Evolutionary conservation across 30 jellyfish, hydroid and myxozoan species (phyloP).

Genomic region (Pseudorhiza aurosa): DNA sequence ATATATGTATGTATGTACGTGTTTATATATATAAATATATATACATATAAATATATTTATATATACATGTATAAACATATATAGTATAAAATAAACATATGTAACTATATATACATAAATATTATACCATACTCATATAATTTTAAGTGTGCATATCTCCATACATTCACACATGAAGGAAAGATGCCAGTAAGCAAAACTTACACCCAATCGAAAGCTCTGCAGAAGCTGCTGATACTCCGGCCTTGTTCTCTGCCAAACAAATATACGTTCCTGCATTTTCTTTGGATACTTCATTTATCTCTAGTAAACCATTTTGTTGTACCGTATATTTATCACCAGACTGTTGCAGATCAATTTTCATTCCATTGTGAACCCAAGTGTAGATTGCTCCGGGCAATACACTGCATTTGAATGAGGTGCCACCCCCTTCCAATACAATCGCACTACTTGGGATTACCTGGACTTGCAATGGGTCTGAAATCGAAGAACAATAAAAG

Average conservation of each 20-base stretch:
- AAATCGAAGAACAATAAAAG: too few species aligned
- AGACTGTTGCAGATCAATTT: conserved; percentile 13
- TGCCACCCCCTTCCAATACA: conserved; percentile 23
- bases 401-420: conserved; percentile 59
- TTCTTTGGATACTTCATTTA: conserved; percentile 27
- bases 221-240: conserved; percentile 65
- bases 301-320: conserved; percentile 63
- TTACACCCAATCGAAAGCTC: conserved; percentile 67
- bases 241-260: conserved; percentile 64
- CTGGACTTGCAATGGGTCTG: conserved; percentile 53
- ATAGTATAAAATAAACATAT: too few species aligned
- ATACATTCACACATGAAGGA: too few species aligned
- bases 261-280: conserved; percentile 71
- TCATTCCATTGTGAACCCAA: conserved; percentile 82
- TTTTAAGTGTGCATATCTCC: too few species aligned
- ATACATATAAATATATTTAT: too few species aligned
- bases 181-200: too few species aligned
- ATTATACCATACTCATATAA: too few species aligned
- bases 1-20: too few species aligned
- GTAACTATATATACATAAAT: too few species aligned
- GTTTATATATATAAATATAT: too few species aligned
- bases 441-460: conserved; percentile 38
- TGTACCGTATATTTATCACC: conserved; percentile 23
- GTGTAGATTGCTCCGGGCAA: conserved; percentile 74
- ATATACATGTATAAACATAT: too few species aligned